phyloP scores from a whole-genome alignment of 2,888 invertebrate genomes.

The Gonocerus acuteangulatus region DNA sequence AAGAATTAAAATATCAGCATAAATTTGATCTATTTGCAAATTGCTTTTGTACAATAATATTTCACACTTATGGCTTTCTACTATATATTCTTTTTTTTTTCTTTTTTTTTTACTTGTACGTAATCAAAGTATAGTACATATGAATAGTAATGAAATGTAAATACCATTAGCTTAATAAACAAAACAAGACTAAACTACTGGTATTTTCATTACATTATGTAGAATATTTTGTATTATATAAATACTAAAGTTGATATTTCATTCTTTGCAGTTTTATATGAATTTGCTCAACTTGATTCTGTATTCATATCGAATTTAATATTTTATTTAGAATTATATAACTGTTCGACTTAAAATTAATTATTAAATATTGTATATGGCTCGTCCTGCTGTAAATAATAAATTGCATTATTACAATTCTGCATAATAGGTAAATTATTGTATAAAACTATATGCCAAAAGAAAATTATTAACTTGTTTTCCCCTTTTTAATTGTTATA shows the following conservation, averaged over 20 bases:
- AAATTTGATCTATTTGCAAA: no score
- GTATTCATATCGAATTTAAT: constrained; percentile 34
- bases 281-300: constrained; percentile 34
- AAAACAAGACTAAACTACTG: no score
- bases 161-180: no score
- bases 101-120: no score
- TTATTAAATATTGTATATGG: constrained; percentile 19
- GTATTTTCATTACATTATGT: neutral
- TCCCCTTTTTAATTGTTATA: neutral
- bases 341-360: constrained; percentile 12
- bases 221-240: constrained; percentile 17
- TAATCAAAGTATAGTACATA: no score
- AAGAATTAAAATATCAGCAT: no score
- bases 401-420: constrained; percentile 7
- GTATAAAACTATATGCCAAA: constrained; percentile 16
- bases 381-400: constrained; percentile 21
- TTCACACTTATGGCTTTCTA: no score
- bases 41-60: no score
- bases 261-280: constrained; percentile 30
- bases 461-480: constrained; percentile 4
- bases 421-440: neutral
- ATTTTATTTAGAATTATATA: constrained; percentile 27
- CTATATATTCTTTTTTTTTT: no score
- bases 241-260: constrained; percentile 26
- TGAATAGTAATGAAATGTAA: no score